Evolutionary conservation across 2,113 vertebrate species (phyloP).

Genomic region (Albula goreensis): DNA sequence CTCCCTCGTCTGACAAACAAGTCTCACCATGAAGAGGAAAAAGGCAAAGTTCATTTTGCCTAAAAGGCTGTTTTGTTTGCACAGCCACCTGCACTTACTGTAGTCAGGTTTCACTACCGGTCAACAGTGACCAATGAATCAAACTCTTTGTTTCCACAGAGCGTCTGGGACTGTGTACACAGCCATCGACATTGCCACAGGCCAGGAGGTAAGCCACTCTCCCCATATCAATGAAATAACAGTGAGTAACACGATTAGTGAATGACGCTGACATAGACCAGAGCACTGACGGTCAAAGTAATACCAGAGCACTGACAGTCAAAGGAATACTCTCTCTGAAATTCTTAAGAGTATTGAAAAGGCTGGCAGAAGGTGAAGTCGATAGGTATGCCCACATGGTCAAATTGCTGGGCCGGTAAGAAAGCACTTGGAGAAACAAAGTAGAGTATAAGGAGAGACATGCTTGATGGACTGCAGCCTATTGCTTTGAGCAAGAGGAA

Average conservation of each 20-base stretch:
- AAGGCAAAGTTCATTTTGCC: not conserved
- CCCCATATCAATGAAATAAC: no score
- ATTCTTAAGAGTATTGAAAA: not conserved
- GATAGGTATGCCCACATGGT: no score
- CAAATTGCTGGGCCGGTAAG: not conserved
- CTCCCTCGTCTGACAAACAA: not conserved
- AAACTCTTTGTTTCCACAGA: constrained; percentile 66
- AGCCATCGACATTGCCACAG: constrained; percentile 94
- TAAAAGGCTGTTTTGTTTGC: not conserved
- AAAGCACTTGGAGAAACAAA: no score
- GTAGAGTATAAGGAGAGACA: not conserved
- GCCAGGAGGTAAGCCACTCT: constrained; percentile 81
- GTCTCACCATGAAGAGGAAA: not conserved
- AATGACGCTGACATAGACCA: no score
- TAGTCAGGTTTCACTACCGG: no score
- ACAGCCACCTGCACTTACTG: no score
- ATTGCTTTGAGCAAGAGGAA: not conserved
- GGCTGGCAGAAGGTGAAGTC: not conserved
- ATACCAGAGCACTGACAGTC: no score
- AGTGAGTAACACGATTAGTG: not conserved
- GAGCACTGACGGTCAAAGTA: no score
- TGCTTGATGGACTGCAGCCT: not conserved
- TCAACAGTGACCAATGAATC: not conserved
- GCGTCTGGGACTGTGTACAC: constrained; percentile 97
- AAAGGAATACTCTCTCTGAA: not conserved